Conservation (phyloP, 2,113 vertebrate species). For the Trachemys scripta region DNA sequence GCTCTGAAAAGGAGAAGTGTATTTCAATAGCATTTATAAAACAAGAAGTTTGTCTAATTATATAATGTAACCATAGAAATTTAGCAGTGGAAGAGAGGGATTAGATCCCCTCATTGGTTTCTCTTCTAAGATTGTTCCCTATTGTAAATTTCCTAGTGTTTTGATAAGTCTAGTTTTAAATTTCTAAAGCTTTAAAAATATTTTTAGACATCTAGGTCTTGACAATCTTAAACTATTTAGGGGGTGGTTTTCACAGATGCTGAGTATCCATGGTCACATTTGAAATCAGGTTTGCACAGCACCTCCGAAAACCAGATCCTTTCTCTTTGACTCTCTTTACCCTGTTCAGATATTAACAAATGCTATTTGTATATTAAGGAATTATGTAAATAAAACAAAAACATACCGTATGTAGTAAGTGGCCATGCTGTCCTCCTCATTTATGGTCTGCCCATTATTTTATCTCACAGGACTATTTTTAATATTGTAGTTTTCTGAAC, state of each 20-base stretch:
- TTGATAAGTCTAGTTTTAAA: background rate
- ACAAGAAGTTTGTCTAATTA: background rate
- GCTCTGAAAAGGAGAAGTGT: background rate
- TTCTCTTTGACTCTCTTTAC: background rate
- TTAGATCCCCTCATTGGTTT: background rate
- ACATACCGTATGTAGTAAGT: background rate
- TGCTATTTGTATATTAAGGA: background rate
- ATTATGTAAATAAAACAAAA: accelerated
- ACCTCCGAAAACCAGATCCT: accelerated
- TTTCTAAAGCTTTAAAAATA: background rate
- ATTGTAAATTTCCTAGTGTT: background rate
- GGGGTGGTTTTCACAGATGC: background rate
- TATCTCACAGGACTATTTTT: background rate
- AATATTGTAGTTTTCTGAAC: background rate
- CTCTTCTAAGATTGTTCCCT: background rate
- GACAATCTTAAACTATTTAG: background rate
- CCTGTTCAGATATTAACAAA: background rate
- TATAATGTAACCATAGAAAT: background rate
- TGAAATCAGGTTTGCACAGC: background rate
- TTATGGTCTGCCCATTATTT: background rate
- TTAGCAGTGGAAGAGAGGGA: background rate
- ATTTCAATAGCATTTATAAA: background rate
- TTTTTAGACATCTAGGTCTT: background rate
- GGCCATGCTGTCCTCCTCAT: background rate
- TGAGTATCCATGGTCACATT: background rate